Conservation (phyloP, 2,113 vertebrate species). For the Gavia stellata region DNA sequence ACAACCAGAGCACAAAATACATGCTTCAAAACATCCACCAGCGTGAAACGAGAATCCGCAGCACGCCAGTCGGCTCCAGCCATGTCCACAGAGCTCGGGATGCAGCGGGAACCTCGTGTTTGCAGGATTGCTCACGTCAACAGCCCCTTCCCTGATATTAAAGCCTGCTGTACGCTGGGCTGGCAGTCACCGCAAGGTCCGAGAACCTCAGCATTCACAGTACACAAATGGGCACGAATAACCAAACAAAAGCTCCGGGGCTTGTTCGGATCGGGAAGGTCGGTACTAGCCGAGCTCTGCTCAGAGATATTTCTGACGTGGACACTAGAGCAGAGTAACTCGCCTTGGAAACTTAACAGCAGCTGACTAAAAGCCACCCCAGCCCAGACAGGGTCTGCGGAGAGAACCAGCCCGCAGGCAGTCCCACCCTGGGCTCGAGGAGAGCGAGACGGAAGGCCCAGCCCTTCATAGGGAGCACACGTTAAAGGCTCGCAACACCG, state of each 20-base stretch:
- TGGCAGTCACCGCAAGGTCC: accelerated
- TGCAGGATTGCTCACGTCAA: accelerated
- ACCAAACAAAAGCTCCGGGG: neutral
- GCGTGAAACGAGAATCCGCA: accelerated
- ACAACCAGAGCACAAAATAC: neutral
- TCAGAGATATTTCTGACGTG: neutral
- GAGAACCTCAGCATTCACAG: neutral
- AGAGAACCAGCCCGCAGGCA: neutral
- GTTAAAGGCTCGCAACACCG: neutral
- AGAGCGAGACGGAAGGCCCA: accelerated
- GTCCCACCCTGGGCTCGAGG: accelerated
- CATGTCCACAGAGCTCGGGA: accelerated
- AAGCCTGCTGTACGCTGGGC: neutral
- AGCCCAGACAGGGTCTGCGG: neutral
- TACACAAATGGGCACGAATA: accelerated
- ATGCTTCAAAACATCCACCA: neutral
- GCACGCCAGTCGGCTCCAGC: neutral
- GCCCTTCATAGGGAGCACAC: neutral
- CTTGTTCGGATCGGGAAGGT: neutral
- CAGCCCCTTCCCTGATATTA: accelerated
- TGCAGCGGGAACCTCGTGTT: neutral
- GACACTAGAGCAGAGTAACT: neutral
- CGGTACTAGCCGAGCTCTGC: neutral
- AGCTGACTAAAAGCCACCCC: neutral
- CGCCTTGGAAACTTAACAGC: neutral